phyloP scores from a whole-genome alignment of 2,888 invertebrate species.

The Xanthia togata region DNA sequence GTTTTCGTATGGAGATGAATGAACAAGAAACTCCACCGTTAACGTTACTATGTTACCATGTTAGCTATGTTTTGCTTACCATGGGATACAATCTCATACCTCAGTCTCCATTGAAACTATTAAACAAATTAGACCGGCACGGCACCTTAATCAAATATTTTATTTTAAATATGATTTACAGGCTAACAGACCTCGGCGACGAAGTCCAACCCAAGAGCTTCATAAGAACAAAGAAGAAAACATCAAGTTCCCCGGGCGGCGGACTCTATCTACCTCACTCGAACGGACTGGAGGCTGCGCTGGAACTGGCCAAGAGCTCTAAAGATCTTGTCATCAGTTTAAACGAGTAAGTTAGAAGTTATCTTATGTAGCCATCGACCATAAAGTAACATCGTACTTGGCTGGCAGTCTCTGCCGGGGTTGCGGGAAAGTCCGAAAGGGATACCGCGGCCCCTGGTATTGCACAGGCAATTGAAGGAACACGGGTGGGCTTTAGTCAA shows the following conservation, averaged over 20 bases:
- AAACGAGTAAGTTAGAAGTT: conserved; percentile 78
- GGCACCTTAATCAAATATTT: not conserved
- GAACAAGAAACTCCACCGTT: too few species aligned
- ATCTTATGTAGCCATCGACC: not conserved
- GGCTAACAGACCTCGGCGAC: conserved; percentile 95
- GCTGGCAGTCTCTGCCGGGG: too few species aligned
- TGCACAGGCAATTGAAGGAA: too few species aligned
- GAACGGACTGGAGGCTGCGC: conserved; percentile 79
- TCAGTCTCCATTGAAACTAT: too few species aligned
- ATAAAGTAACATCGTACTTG: not conserved
- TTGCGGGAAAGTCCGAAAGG: too few species aligned
- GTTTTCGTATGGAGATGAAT: too few species aligned
- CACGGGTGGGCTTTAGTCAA: too few species aligned
- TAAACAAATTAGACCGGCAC: not conserved
- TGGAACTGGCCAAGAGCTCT: conserved; percentile 81
- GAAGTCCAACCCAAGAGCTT: conserved; percentile 86
- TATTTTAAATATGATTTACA: conserved; percentile 68
- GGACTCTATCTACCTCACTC: conserved; percentile 75
- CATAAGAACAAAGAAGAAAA: conserved; percentile 89
- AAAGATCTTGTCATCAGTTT: conserved; percentile 82
- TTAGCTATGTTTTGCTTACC: too few species aligned
- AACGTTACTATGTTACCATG: too few species aligned
- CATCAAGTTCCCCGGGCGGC: conserved; percentile 90
- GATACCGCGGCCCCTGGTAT: too few species aligned
- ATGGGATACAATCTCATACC: too few species aligned